Percentiles rank a stretch among this genome's conserved stretches.
Conservation (phyloP, 2,888 invertebrate species). For the Selenia dentaria region DNA sequence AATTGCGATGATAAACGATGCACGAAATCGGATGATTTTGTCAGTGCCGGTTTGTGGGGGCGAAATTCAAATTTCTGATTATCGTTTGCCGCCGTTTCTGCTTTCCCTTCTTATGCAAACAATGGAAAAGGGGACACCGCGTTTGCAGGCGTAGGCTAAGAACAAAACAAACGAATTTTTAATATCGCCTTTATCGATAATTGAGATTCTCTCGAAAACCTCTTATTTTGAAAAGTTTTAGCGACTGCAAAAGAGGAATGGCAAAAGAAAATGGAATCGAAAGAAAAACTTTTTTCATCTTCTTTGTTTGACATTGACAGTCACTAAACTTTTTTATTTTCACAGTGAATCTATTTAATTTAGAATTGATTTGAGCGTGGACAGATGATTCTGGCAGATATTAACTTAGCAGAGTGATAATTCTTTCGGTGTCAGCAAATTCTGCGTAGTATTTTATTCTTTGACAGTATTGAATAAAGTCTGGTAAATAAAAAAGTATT, state of each 20-base stretch:
- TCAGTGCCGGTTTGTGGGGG: constrained; percentile 66
- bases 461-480: no score
- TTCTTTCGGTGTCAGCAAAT: no score
- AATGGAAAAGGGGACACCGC: constrained; percentile 77
- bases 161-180: constrained; percentile 85
- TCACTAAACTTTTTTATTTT: constrained; percentile 80
- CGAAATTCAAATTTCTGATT: constrained; percentile 82
- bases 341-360: constrained; percentile 81
- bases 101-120: constrained; percentile 77
- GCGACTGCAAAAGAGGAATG: constrained; percentile 81
- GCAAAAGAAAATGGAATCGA: constrained; percentile 80
- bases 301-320: constrained; percentile 84
- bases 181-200: constrained; percentile 84
- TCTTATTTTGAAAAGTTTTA: constrained; percentile 83
- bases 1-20: constrained; percentile 76
- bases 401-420: constrained; percentile 44
- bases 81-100: constrained; percentile 72
- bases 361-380: constrained; percentile 65
- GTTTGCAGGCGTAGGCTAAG: constrained; percentile 72
- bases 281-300: constrained; percentile 83
- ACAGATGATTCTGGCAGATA: constrained; percentile 64
- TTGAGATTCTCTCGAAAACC: constrained; percentile 82
- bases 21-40: constrained; percentile 77
- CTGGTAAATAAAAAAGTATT: no score
- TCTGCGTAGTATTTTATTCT: no score